Evolutionary conservation across 2,113 vertebrate genomes (phyloP).

Genomic region (Pseudolaguvia tuberculata): DNA sequence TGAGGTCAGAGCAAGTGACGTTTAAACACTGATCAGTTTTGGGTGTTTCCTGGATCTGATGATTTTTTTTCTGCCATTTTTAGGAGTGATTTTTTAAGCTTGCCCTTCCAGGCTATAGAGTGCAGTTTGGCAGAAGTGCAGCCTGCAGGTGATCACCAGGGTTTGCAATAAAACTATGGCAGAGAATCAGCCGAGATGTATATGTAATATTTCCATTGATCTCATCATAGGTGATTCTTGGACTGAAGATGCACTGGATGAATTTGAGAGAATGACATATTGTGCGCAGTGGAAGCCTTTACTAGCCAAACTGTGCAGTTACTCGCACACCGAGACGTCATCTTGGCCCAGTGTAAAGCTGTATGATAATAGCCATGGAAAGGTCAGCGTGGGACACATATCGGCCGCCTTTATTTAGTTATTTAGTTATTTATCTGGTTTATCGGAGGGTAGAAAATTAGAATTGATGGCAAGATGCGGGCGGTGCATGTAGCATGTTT

Average conservation of each 20-base stretch:
- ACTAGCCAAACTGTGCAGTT: constrained; percentile 82
- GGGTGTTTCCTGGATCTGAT: not conserved
- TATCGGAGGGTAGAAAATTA: too few species aligned
- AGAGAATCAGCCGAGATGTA: too few species aligned
- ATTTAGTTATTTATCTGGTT: too few species aligned
- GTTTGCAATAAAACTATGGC: not conserved
- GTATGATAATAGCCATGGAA: constrained; percentile 58
- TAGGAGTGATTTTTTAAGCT: constrained; percentile 90
- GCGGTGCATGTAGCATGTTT: too few species aligned
- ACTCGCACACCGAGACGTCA: constrained; percentile 67
- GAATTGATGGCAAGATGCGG: too few species aligned
- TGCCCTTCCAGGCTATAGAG: constrained; percentile 91
- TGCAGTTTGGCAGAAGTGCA: constrained; percentile 78
- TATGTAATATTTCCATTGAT: not conserved
- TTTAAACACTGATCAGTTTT: not conserved
- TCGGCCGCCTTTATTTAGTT: too few species aligned
- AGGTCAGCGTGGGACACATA: constrained; percentile 62
- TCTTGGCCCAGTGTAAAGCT: constrained; percentile 77
- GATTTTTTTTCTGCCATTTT: constrained; percentile 33
- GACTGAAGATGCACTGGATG: constrained; percentile 76
- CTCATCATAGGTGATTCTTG: constrained; percentile 67
- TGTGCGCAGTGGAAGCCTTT: constrained; percentile 80
- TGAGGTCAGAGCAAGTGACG: constrained; percentile 69
- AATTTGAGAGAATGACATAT: constrained; percentile 75
- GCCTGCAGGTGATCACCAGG: constrained; percentile 69